Evolutionary conservation across 2,888 invertebrate species (phyloP), one percentile per base, ranked within the genome.

Genomic region (Clitarchus hookeri): DNA sequence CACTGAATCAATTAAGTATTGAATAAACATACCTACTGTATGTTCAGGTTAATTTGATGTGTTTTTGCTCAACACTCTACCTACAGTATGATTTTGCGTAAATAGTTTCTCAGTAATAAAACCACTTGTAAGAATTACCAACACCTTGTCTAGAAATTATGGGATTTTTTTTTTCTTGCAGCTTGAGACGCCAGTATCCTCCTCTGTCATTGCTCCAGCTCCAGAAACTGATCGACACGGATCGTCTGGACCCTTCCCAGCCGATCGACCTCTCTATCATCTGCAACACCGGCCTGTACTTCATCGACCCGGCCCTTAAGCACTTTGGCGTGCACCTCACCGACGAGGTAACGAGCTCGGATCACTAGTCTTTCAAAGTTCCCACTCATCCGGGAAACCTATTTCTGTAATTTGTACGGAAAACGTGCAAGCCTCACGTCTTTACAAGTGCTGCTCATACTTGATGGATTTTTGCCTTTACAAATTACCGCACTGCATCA

Each of bases 271-370:
- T 99, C 87, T 94, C 96, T 36, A 93, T 96, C 25, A 91, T 99
- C 27, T 94, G 97, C 88, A 96, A 96, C 90, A 96, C 98, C 0
- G 97, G 97, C 0, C 89, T 97, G 11, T 96, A 95, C 88, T 90
- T 90, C 2, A 91, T 97, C 26, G 92, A 93, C 86, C 96, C 97
- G 0, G 93, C 94, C 84, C 93, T 94, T 89, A 94, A 95, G 90
- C 97, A 99, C 88, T 98, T 96, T 92, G 99, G 99, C 13, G 93
- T 99, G 88, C 95, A 99, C 90, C 92, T 99, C 85, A 98, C 97
- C 2, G 98, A 98, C 91, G 98, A 98, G 90, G 94, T 94, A 89
- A 89, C 6, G 48, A 36, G 36, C 36, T 36, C 2, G 36, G 4
- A 36, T 36, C 36, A 36, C 36, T 36, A 3, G 36, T 36, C 1